Conservation (phyloP, 2,113 vertebrate genomes). For the Pithys albifrons region DNA sequence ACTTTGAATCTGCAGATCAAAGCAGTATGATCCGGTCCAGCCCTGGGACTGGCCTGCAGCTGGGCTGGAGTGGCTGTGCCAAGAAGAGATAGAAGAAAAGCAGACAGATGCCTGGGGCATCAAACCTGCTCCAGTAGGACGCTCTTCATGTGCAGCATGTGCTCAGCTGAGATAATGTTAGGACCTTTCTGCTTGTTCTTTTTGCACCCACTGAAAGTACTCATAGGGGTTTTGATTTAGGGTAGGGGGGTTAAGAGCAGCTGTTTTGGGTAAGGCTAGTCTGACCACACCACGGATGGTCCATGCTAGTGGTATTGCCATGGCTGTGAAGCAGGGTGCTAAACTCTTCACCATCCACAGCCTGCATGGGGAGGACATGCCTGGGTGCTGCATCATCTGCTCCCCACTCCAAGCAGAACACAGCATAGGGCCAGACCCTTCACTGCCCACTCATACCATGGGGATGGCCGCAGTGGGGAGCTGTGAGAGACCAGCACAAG, state of each 20-base stretch:
- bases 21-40: conserved; percentile 8
- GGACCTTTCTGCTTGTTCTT: not conserved
- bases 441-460: not conserved
- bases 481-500: accelerated
- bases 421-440: not conserved
- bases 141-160: not conserved
- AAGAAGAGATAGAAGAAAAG: conserved; percentile 48
- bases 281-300: not conserved
- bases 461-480: not conserved
- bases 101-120: conserved; percentile 38
- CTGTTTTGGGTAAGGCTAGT: not conserved
- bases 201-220: not conserved
- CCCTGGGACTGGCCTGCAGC: conserved; percentile 62
- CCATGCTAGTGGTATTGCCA: not conserved
- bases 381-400: not conserved
- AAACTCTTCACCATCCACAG: not conserved
- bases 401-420: not conserved
- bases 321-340: accelerated
- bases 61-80: conserved; percentile 39
- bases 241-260: too few species aligned
- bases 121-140: not conserved
- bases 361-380: not conserved
- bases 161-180: not conserved
- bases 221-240: accelerated
- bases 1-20: conserved; percentile 68